phyloP scores from a whole-genome alignment of 2,797 vertebrate species.

The Lutjanus argentimaculatus region DNA sequence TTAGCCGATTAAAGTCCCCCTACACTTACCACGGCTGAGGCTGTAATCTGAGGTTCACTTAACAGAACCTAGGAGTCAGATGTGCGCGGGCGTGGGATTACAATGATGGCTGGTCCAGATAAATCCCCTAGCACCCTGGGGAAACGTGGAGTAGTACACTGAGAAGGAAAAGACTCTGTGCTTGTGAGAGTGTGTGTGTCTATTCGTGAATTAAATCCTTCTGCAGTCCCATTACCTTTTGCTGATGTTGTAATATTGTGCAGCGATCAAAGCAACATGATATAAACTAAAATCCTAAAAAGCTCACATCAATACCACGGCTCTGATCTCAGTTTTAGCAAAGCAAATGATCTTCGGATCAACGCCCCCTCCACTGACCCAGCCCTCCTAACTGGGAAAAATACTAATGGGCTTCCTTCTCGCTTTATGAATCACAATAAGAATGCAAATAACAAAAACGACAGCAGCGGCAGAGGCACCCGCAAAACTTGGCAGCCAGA shows the following conservation, averaged over 20 bases:
- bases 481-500: constrained; percentile 27
- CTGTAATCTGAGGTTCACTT: constrained; percentile 78
- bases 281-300: constrained; percentile 27
- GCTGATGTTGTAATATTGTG: constrained; percentile 22
- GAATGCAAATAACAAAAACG: constrained; percentile 9
- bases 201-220: constrained; percentile 8
- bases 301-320: constrained; percentile 38
- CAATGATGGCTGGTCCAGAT: constrained; percentile 64
- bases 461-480: background rate
- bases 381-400: constrained; percentile 23
- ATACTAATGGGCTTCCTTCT: constrained; percentile 46
- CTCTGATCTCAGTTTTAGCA: constrained; percentile 52
- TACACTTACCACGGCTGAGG: constrained; percentile 56
- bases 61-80: constrained; percentile 64
- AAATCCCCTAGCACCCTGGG: constrained; percentile 56
- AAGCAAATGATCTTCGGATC: constrained; percentile 52
- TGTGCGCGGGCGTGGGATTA: constrained; percentile 71
- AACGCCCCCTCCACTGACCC: constrained; percentile 40
- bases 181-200: background rate
- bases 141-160: constrained; percentile 8
- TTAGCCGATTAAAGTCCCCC: constrained; percentile 73
- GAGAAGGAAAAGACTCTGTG: constrained; percentile 7
- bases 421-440: constrained; percentile 36
- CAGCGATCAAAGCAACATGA: constrained; percentile 31
- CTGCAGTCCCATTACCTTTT: constrained; percentile 24